Conservation (phyloP, 2,113 vertebrate genomes). For the Sinocyclocheilus grahami region DNA sequence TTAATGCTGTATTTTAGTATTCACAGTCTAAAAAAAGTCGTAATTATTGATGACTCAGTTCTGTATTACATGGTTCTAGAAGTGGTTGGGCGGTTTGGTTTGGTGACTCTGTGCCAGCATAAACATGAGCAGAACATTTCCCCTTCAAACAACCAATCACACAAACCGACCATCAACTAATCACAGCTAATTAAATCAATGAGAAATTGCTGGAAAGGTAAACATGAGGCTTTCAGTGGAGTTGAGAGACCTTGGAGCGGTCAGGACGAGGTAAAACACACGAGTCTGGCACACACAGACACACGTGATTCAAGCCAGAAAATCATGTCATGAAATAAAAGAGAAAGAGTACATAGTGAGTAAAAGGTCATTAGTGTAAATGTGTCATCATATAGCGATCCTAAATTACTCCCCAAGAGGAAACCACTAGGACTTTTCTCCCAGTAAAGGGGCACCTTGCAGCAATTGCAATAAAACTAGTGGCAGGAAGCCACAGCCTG, state of each 20-base stretch:
- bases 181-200: constrained; percentile 12
- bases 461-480: constrained; percentile 2
- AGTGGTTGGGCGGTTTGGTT: not conserved
- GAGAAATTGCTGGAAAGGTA: constrained; percentile 3
- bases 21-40: too few species aligned
- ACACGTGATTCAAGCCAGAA: not conserved
- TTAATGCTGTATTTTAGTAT: too few species aligned
- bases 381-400: constrained; percentile 6
- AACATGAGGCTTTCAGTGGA: not conserved
- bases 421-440: not conserved
- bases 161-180: constrained; percentile 11
- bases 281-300: not conserved
- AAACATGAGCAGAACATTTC: constrained; percentile 8
- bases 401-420: not conserved
- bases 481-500: not conserved
- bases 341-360: not conserved
- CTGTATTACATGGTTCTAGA: not conserved
- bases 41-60: not conserved
- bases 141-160: not conserved
- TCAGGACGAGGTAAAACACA: not conserved
- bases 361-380: constrained; percentile 6
- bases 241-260: not conserved
- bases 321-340: not conserved
- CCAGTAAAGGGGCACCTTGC: not conserved
- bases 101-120: not conserved